Conservation (phyloP, 2,888 invertebrate genomes). For the Apocheima hispidaria region DNA sequence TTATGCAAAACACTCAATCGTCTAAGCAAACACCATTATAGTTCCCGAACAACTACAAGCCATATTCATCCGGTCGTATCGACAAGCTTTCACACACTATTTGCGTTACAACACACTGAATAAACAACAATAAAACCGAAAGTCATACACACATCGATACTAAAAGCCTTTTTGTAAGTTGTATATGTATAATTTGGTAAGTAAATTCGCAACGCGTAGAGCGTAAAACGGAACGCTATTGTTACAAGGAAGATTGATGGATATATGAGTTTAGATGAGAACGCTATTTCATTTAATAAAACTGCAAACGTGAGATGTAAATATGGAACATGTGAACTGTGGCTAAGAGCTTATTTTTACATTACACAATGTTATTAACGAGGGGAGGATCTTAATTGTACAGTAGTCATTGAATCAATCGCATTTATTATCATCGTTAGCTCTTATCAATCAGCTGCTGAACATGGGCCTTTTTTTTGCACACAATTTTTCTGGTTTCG, state of each 20-base stretch:
- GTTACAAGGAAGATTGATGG: conserved; percentile 72
- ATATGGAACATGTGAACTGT: conserved; percentile 79
- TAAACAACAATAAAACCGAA: conserved; percentile 62
- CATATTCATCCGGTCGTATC: conserved; percentile 17
- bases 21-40: conserved; percentile 1
- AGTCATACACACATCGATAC: conserved; percentile 57
- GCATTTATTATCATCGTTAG: neutral
- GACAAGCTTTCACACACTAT: conserved; percentile 38
- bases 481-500: neutral
- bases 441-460: neutral
- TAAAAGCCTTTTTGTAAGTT: conserved; percentile 53
- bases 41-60: neutral
- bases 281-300: conserved; percentile 52
- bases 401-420: neutral
- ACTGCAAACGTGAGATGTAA: conserved; percentile 71
- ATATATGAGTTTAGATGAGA: conserved; percentile 51
- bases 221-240: conserved; percentile 62
- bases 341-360: conserved; percentile 34
- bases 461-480: neutral
- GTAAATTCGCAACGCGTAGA: conserved; percentile 59
- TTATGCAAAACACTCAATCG: neutral
- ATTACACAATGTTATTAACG: neutral
- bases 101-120: conserved; percentile 44
- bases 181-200: conserved; percentile 49
- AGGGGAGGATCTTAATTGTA: neutral